Evolutionary conservation across 2,888 invertebrate species (phyloP), one percentile per base, ranked within the genome.

Genomic region (Eupithecia insigniata): DNA sequence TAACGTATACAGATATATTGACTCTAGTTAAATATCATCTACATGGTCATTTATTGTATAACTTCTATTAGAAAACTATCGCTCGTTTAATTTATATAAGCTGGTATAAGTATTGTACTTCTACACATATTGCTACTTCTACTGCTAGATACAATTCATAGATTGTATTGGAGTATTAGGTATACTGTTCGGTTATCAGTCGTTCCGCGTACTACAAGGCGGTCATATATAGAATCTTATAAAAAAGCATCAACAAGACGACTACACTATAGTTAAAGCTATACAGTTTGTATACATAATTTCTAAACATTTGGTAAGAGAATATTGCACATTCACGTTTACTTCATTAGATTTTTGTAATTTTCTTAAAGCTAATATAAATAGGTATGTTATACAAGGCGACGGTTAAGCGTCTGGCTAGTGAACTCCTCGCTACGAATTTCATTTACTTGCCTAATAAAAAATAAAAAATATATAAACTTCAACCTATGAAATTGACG

Each of bases 181-280:
- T n/a, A 84, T 84, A 90, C 92, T 90, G 91, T 89, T 91, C 85
- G 85, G 85, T 86, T 89, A 91, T 93, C 93, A 93, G 93, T 93
- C 93, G 82, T 88, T 81, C 93, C 93, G 92, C 93, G 81, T 82
- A 80, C 92, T 91, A 92, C 87, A 85, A 80, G 83, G 92, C 93
- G 92, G 92, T 86, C 84, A 91, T 92, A 92, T 92, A 92, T 93
- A 93, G 90, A 92, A 87, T 93, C 92, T 92, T 91, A 91, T 92
- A 92, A 92, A 93, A 92, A 93, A 93, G 92, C 93, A 87, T 92
- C 89, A 93, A 93, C 93, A 92, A 92, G 92, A 93, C 92, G 90
- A 88, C 93, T 93, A 93, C 90, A 81, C 92, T 92, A 92, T 89
- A 83, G 86, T 93, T 93, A 93, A 92, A 92, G 92, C 92, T 93